phyloP scores from a whole-genome alignment of 2,113 vertebrate species.

The Cavia porcellus region DNA sequence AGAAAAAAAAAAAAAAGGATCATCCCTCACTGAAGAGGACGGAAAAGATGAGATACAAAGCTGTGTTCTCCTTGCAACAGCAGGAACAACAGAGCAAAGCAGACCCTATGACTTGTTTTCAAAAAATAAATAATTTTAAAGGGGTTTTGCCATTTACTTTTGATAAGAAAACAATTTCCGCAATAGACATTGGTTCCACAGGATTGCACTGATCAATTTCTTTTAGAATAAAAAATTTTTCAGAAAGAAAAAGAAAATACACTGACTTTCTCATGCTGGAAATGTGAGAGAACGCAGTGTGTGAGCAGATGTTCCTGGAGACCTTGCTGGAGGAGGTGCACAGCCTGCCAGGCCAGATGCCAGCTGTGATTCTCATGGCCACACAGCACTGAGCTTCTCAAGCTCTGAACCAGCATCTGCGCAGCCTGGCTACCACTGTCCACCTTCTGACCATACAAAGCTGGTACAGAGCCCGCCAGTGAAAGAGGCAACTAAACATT shows the following conservation, averaged over 20 bases:
- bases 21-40: not conserved
- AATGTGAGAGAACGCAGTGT: not conserved
- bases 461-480: not conserved
- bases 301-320: not conserved
- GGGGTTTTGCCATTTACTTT: slow-evolving; percentile 63
- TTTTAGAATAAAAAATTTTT: slow-evolving; percentile 72
- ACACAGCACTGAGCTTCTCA: not conserved
- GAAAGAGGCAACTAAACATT: not conserved
- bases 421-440: not conserved
- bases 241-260: not conserved
- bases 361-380: not conserved
- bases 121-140: slow-evolving; percentile 81
- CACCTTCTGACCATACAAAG: not conserved
- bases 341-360: not conserved
- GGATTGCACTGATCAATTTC: slow-evolving; percentile 48
- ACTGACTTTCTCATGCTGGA: not conserved
- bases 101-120: slow-evolving; percentile 84
- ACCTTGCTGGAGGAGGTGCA: not conserved
- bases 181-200: slow-evolving; percentile 61
- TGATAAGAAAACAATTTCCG: slow-evolving; percentile 64
- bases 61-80: not conserved
- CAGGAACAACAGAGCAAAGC: slow-evolving; percentile 72
- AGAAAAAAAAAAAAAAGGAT: not conserved
- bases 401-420: not conserved
- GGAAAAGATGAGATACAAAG: not conserved